phyloP scores from a whole-genome alignment of 92 coral and sea anemone genomes.

The Scolanthus callimorphus region DNA sequence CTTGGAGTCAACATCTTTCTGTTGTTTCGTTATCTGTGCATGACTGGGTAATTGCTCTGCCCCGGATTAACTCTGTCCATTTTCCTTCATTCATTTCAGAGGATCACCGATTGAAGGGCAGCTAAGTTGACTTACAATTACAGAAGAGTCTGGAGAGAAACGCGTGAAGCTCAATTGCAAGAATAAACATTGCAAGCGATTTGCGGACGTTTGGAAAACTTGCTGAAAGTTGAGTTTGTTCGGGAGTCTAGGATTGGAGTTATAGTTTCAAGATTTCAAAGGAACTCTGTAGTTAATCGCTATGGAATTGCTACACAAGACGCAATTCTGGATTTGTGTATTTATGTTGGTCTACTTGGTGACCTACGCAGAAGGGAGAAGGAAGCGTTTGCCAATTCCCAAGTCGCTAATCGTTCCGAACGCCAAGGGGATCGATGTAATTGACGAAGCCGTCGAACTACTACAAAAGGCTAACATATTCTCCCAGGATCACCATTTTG shows the following conservation, averaged over 20 bases:
- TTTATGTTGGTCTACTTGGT: background rate
- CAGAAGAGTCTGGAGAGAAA: too few species aligned
- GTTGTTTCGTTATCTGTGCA: background rate
- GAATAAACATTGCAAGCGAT: too few species aligned
- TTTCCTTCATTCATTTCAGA: too few species aligned
- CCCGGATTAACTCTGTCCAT: background rate
- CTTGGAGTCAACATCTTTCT: too few species aligned
- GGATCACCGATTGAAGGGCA: too few species aligned
- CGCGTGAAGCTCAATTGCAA: too few species aligned
- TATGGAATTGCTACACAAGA: constrained; percentile 3
- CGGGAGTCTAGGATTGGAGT: too few species aligned
- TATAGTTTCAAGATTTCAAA: too few species aligned
- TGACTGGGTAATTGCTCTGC: background rate
- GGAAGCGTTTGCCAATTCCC: constrained; percentile 66
- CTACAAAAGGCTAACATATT: constrained; percentile 55
- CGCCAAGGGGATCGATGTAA: constrained; percentile 68
- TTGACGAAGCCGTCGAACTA: constrained; percentile 53
- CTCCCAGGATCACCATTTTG: constrained; percentile 70
- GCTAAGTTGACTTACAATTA: too few species aligned
- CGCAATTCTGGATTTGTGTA: background rate
- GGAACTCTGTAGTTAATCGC: too few species aligned
- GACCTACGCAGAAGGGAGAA: constrained; percentile 33
- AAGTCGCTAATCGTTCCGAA: constrained; percentile 66
- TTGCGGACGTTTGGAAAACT: too few species aligned
- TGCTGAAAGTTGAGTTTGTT: too few species aligned